phyloP scores from a whole-genome alignment of 1,140 invertebrate species.

The Elymnias hypermnestra region DNA sequence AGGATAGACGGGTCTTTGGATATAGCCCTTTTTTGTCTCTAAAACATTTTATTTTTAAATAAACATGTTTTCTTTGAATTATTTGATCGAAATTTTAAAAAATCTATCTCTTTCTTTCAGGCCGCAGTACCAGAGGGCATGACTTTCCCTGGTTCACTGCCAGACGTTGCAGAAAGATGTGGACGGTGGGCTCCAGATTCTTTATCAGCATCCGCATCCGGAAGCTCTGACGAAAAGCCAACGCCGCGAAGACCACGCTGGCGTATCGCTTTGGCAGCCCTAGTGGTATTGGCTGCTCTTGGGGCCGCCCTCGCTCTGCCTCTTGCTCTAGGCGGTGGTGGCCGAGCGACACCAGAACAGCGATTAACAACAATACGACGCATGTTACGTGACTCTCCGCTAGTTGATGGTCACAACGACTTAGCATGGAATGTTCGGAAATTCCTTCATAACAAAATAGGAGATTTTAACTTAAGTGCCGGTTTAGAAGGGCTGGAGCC shows the following conservation, averaged over 20 bases:
- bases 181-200: slow-evolving; percentile 70
- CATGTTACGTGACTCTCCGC: slow-evolving; percentile 78
- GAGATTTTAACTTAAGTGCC: slow-evolving; percentile 85
- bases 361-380: slow-evolving; percentile 76
- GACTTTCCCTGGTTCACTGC: slow-evolving; percentile 68
- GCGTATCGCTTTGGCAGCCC: slow-evolving; percentile 63
- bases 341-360: slow-evolving; percentile 77
- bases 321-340: slow-evolving; percentile 66
- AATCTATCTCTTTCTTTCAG: slow-evolving; percentile 51
- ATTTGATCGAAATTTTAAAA: too few relatives aligned
- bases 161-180: slow-evolving; percentile 72
- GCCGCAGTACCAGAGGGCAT: slow-evolving; percentile 68
- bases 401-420: slow-evolving; percentile 90
- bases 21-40: too few relatives aligned
- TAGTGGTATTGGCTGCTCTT: slow-evolving; percentile 61
- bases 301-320: slow-evolving; percentile 65
- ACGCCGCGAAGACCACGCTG: slow-evolving; percentile 61
- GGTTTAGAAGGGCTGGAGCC: slow-evolving; percentile 85
- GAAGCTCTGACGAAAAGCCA: slow-evolving; percentile 71
- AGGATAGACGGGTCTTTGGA: too few relatives aligned
- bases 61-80: too few relatives aligned
- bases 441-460: slow-evolving; percentile 88
- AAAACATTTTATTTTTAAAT: too few relatives aligned
- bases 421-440: slow-evolving; percentile 90
- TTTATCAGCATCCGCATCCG: slow-evolving; percentile 64